Evolutionary conservation across 2,888 invertebrate genomes (phyloP), one percentile per base, ranked within the genome.

Genomic region (Tryphoninae sp.): DNA sequence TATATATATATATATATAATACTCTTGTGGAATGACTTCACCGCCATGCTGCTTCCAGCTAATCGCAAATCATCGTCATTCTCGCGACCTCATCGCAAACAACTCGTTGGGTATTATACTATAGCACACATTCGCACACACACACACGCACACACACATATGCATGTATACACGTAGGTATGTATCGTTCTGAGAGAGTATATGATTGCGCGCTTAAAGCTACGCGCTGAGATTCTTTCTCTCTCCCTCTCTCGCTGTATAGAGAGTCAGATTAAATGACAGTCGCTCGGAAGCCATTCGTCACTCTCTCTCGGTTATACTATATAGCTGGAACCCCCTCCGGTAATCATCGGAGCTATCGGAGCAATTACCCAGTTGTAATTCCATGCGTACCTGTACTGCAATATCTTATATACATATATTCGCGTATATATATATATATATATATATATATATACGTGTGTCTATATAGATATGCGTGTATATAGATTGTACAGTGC

Each of bases 281-380:
- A 82, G 82, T 80, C 79, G 80, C 82, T 82, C 82, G 80, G 82
- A 82, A 82, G 82, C 82, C 82, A 82, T 82, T 82, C 82, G 82
- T 82, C 82, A 82, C 82, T 65, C 59, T 76, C 42, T 13, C 67
- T 33, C 22, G 51, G 51, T 77, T 53, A 53, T 42, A 3, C n/a
- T 8, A 42, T 78, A 67, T 67, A 68, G 67, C 49, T 22, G 61
- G 42, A 40, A 71, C 72, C 71, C 76, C 80, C 82, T 73, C 76
- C 64, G 80, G 82, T 82, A 82, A 82, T 80, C 75, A 82, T 82
- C 59, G 82, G 53, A 82, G 79, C 82, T 80, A 82, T 82, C 80
- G 80, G 82, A 80, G 80, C 80, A 80, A 82, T 82, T 82, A 82
- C 82, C 82, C 62, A 80, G 76, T 80, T 82, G 80, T 82, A 80